Evolutionary conservation across 2,797 vertebrate genomes (phyloP).

Genomic region (Microctenopoma steveboyesi): DNA sequence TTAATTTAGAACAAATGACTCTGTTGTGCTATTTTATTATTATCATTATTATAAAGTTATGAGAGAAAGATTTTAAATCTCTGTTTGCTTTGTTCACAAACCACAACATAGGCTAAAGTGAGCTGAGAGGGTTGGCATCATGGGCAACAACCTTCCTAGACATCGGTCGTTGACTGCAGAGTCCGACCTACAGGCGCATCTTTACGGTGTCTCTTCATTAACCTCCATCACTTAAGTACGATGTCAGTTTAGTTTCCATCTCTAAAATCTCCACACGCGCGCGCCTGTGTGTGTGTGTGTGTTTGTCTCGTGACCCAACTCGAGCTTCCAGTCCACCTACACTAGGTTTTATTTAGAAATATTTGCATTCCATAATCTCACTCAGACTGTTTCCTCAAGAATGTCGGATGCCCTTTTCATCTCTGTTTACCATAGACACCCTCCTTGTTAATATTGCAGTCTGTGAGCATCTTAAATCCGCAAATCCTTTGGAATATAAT

Average conservation of each 20-base stretch:
- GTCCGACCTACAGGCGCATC: constrained; percentile 12
- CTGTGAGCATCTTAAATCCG: constrained; percentile 54
- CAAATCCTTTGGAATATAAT: constrained; percentile 65
- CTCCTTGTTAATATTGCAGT: constrained; percentile 63
- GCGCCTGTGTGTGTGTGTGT: background rate
- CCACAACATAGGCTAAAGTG: background rate
- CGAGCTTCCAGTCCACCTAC: constrained; percentile 20
- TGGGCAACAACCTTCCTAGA: background rate
- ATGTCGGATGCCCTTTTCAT: constrained; percentile 54
- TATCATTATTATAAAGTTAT: background rate
- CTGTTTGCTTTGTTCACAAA: background rate
- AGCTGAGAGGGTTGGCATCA: background rate
- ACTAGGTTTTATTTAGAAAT: constrained; percentile 27
- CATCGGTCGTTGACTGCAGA: constrained; percentile 5
- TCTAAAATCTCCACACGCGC: background rate
- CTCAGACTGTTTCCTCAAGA: constrained; percentile 30
- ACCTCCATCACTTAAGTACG: constrained; percentile 6
- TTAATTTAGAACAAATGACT: background rate
- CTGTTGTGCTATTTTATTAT: background rate
- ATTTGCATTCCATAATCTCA: constrained; percentile 31
- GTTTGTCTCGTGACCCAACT: constrained; percentile 1
- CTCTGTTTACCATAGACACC: constrained; percentile 61
- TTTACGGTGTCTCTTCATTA: constrained; percentile 13
- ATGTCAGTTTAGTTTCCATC: constrained; percentile 7
- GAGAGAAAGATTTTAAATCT: background rate